Evolutionary conservation across 2,888 invertebrate species (phyloP), one percentile per base, ranked within the genome.

Genomic region (Antitype chi): DNA sequence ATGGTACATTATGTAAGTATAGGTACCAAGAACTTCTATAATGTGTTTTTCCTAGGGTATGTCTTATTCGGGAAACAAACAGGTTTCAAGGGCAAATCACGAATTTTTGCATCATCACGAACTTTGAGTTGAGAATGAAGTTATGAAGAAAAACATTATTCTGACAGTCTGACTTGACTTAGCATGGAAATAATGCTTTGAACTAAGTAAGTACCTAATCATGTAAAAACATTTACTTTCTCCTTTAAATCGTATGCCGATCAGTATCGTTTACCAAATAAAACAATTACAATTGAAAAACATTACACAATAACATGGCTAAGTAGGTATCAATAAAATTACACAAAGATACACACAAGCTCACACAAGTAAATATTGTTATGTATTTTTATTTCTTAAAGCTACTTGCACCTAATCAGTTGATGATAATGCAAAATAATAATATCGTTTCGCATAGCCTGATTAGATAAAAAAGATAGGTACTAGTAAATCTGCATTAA

Each of bases 401-500:
- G 66, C 62, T 64, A 64, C 32, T 47, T 68, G 49, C 28, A 69
- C n/a, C 25, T 68, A 53, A 83, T 77, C 69, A 80, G 52, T 43
- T 32, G 2, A 25, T 59, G 47, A 59, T 75, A 76, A 23, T 38
- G 15, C 38, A 68, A 62, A 47, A 60, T 64, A 64, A 38, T 68
- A 64, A 17, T 23, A 63, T n/a, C 47, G 23, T 68, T 83, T 64
- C 78, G 49, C 68, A 67, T 70, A 78, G 32, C 25, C 32, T 52
- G 57, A 78, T 78, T 70, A 78, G 60, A 83, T 80, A 67, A 78
- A 55, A 55, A 49, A 52, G 49, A 68, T 52, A 68, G 28, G 28
- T 77, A 60, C 20, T n/a, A 23, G 28, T 52, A 55, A 32, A 62
- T 78, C 38, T 70, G 55, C 23, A 67, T 69, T 49, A 55, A 59